phyloP scores from a whole-genome alignment of 92 coral and sea anemone species.

The Heliopora coerulea region DNA sequence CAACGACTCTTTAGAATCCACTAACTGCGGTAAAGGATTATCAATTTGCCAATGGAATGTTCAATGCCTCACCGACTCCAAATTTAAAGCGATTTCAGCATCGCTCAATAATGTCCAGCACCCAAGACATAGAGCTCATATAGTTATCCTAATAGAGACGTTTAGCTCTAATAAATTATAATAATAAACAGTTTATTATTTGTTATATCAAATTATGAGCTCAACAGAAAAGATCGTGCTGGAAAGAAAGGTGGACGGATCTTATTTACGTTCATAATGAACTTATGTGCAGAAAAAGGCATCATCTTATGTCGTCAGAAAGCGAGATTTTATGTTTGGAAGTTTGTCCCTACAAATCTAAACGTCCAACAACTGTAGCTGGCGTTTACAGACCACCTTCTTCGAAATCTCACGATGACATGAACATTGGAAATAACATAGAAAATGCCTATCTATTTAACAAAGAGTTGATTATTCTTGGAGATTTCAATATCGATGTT shows the following conservation, averaged over 20 bases:
- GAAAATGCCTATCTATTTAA: not conserved
- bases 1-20: too few relatives aligned
- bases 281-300: not conserved
- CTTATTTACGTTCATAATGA: not conserved
- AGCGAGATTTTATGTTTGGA: not conserved
- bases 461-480: not conserved
- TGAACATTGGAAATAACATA: not conserved
- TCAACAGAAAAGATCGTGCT: too few relatives aligned
- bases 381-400: not conserved
- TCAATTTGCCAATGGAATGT: not conserved
- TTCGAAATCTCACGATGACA: not conserved
- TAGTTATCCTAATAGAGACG: not conserved
- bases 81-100: not conserved
- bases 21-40: too few relatives aligned
- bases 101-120: not conserved
- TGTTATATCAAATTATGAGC: too few relatives aligned
- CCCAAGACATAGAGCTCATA: too few relatives aligned
- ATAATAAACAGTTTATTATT: too few relatives aligned
- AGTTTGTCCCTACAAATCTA: not conserved
- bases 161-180: too few relatives aligned
- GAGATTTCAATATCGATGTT: not conserved
- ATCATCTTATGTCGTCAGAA: not conserved
- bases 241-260: not conserved
- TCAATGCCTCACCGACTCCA: not conserved
- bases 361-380: not conserved